Evolutionary conservation across 2,797 vertebrate species (phyloP).

Genomic region (Coilia nasus): DNA sequence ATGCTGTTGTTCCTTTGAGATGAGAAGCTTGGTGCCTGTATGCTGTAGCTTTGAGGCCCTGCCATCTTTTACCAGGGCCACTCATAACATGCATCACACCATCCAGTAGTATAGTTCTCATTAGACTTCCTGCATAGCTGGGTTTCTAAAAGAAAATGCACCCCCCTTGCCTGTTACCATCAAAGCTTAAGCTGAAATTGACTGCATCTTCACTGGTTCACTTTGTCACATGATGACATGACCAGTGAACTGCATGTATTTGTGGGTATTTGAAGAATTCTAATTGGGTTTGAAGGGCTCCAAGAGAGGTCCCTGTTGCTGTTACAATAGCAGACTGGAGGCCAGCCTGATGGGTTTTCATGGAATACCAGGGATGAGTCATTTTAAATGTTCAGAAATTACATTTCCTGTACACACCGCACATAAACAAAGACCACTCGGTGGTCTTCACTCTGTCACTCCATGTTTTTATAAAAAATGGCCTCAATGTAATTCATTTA

Average conservation of each 20-base stretch:
- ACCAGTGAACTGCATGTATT: neutral
- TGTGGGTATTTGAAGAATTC: neutral
- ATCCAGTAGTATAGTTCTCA: neutral
- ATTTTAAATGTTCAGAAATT: neutral
- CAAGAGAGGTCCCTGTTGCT: neutral
- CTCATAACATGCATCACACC: neutral
- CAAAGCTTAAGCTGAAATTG: neutral
- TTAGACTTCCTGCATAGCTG: neutral
- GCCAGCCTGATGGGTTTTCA: neutral
- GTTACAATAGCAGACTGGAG: neutral
- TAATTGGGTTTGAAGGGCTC: neutral
- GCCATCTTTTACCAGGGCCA: neutral
- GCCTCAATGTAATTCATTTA: no score
- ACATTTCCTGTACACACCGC: neutral
- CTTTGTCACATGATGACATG: neutral
- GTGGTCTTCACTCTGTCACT: no score
- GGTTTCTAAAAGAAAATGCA: neutral
- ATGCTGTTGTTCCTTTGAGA: neutral
- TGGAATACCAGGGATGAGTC: neutral
- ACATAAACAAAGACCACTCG: no score
- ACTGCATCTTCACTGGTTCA: neutral
- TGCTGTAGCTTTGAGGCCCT: neutral
- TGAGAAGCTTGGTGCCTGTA: neutral
- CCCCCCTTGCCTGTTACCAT: neutral
- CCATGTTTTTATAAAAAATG: no score